Percentiles rank a stretch among this genome's conserved stretches.
Conservation (phyloP, 2,113 vertebrate species). For the Etheostoma cragini region DNA sequence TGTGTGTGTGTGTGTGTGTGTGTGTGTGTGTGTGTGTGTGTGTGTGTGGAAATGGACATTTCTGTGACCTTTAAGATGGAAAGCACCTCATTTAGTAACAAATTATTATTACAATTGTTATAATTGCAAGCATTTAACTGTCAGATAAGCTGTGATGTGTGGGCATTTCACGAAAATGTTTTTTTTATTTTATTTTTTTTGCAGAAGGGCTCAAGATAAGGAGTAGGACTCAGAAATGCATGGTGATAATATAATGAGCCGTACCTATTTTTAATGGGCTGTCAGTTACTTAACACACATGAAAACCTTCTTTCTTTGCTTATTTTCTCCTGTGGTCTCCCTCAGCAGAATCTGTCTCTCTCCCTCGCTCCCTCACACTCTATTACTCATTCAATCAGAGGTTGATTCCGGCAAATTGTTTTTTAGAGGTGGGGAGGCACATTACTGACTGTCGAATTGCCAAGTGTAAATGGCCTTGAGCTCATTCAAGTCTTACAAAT, state of each 20-base stretch:
- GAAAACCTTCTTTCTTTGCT: not conserved
- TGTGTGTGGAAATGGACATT: constrained; percentile 9
- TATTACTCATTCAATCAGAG: not conserved
- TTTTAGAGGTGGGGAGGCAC: constrained; percentile 8
- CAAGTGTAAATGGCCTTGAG: constrained; percentile 16
- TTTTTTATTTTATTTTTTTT: not conserved
- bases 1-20: not conserved
- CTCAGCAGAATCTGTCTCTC: not conserved
- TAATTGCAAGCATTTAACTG: not conserved
- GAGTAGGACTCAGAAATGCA: not conserved
- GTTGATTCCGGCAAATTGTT: constrained; percentile 1
- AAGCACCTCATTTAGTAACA: not conserved
- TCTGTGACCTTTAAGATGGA: not conserved
- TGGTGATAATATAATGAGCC: not conserved
- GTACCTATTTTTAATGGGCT: not conserved
- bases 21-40: not conserved
- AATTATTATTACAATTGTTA: constrained; percentile 8
- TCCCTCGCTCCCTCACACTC: not conserved
- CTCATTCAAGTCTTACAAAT: not conserved
- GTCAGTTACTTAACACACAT: constrained; percentile 1
- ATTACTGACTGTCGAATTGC: not conserved
- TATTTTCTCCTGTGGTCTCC: not conserved
- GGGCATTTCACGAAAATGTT: not conserved
- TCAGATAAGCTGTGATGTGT: not conserved
- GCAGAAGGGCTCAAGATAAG: not conserved